Base-by-base conservation (phyloP, 2,113 vertebrate species). In the Nematolebias whitei region DNA sequence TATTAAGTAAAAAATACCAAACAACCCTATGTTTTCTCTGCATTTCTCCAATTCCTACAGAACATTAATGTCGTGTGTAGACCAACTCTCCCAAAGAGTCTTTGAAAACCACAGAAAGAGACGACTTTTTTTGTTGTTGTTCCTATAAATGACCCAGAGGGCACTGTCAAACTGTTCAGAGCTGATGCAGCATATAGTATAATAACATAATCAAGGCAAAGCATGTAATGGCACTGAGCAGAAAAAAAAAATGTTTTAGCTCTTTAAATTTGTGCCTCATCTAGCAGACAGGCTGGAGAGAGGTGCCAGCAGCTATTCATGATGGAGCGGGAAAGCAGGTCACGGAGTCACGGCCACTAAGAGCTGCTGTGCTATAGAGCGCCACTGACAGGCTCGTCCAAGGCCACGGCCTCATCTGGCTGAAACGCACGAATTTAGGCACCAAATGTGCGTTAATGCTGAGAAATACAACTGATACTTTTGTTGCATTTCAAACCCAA, bases 321-420 rank as follows among this genome's bases (percentile, higher is more conserved):
- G 41, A 83, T 63, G 72, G 81, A 90, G 87, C 73, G 74, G 78
- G 68, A 89, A 92, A 90, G 83, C 86, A 78, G 90, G 92, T 93
- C 90, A 92, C 50, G 40, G 76, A 91, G 90, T 92, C 89, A 90
- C 63, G 88, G 86, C 85, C 87, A 82, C 85, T 91, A 88, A 90
- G 86, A 87, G 88, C 81, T 18, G 79, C 81, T 74, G 83, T 87
- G 90, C 85, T 86, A 86, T 84, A 86, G 84, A 91, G 81, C 41
- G 64, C 80, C 87, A 87, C 78, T 90, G 89, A 92, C 92, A 92
- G 86, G 77, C 79, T 79, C 51, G 65, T 51, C 61, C 87, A 78
- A 82, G 63, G 78, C 86, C 79, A 57, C 65, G 59, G 76, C 77
- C 83, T 82, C 89, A 86, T 86, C 83, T 84, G 82, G 80, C 79